Conservation (phyloP, 2,888 invertebrate species). For the Phania funesta region DNA sequence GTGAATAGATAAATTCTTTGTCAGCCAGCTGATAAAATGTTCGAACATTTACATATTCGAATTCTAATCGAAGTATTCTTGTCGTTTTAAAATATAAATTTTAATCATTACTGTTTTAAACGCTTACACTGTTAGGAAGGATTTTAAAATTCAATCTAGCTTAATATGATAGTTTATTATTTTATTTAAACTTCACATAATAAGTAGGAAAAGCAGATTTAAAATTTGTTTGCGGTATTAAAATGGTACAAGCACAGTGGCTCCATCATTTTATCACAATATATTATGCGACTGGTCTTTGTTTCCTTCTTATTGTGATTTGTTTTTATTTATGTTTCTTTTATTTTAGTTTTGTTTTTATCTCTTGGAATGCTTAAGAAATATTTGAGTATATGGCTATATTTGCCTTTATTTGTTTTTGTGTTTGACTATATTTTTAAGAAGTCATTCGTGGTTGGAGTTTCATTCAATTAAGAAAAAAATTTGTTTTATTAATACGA, state of each 20-base stretch:
- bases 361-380: not conserved
- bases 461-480: too few species aligned
- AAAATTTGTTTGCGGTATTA: slow-evolving; percentile 24
- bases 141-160: not conserved
- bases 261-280: slow-evolving; percentile 35
- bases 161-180: not conserved
- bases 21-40: too few species aligned
- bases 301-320: slow-evolving; percentile 30
- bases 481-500: too few species aligned
- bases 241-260: slow-evolving; percentile 16
- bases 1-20: too few species aligned
- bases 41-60: too few species aligned
- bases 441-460: too few species aligned
- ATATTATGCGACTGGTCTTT: slow-evolving; percentile 11
- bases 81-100: too few species aligned
- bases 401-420: slow-evolving; percentile 36
- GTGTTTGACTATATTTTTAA: slow-evolving; percentile 11
- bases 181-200: slow-evolving; percentile 41
- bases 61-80: too few species aligned
- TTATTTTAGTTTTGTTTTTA: slow-evolving; percentile 22
- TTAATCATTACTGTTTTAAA: too few species aligned
- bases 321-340: slow-evolving; percentile 25
- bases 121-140: not conserved
- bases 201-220: slow-evolving; percentile 28
- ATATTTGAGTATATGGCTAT: not conserved